Base-by-base conservation (phyloP, 1,140 invertebrate species). In the Calephelis nemesis region DNA sequence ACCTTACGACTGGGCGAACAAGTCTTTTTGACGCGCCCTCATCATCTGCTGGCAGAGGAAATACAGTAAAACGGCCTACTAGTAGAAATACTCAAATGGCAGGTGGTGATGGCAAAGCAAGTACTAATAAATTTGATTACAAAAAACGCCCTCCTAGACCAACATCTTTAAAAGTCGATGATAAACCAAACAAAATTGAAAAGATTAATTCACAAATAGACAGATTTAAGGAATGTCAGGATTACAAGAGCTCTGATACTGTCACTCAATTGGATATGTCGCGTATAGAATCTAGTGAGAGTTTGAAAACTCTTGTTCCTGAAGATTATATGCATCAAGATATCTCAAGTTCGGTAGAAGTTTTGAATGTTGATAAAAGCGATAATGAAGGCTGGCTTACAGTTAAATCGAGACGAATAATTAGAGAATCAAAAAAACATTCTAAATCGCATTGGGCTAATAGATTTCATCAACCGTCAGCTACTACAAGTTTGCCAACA, bases 321-420 rank as follows among this genome's bases (percentile, higher is more conserved):
- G 87, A 92, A 72, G 85, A 92, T 62, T 67, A 74, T 15, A 52
- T 62, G 47, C 39, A 77, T 7, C 82, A 94, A 84, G 83, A 95
- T 91, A 64, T 93, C 93, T 85, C 94, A 77, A 84, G 94, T 93
- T 84, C 92, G 87, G 75, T 92, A 12, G 93, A 93, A 85, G 92
- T 93, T 47, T 78, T 93, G 42, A 88, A 92, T 69, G 65, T 91
- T 19, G 77, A 93, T 84, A 87, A 93, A 81, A 72, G 76, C 67
- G 85, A 91, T 65, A 92, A 94, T 65, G 94, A 95, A 76, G 94
- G 94, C 11, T 95, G 94, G 94, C 82, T 95, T 13, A 95, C 94
- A 1, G 94, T 95, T 2, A 95, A 95, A 83, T 94, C 93, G 70
- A 87, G 93, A 54, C 88, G 94, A 19, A 81, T 93, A 49, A 93